Evolutionary conservation across 2,113 vertebrate species (phyloP), one percentile per base, ranked within the genome.

Genomic region (Callionymus lyra): DNA sequence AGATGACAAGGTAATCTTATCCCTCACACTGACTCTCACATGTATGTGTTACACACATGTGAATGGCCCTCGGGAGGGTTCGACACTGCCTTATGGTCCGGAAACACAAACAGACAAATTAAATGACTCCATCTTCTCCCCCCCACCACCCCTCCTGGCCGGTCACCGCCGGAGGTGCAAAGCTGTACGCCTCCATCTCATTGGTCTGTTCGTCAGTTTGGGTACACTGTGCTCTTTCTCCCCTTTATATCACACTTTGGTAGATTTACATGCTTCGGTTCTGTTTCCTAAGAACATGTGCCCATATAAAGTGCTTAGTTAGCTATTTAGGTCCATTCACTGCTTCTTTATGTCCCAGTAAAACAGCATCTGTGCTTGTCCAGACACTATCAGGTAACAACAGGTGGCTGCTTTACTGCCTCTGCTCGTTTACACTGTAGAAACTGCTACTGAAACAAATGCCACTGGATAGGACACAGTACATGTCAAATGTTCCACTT

Each of bases 1-100:
- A 92, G 93, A 94, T 89, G 95, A 99, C 91, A 99, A 96, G 95
- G 95, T 99, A 94, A 94, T 94, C 92, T 93, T 91, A 82, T 86
- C 82, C 84, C 41, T 21, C 34, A 16, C 31, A 36, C 32, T 44
- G 39, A 35, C 43, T 34, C n/a, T 18, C 44, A 6, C 39, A 39
- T 27, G 21, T 4, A 27, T 27, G 4, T 27, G 21, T 8, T 39
- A 42, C 37, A 36, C 13, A 34, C 35, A 18, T 31, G 21, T 48
- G 41, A 52, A 40, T 35, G 68, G 85, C 87, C 85, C 86, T 77
- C 84, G 76, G 79, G 71, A 49, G 77, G 85, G 81, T 79, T 84
- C 41, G 86, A 86, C 82, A 79, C 81, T 80, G 80, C 82, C 88
- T 82, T 82, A 82, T 70, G 83, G 79, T 85, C 85, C 83, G 82